Base-by-base conservation (phyloP, 2,797 vertebrate genomes). In the Staurois parvus region DNA sequence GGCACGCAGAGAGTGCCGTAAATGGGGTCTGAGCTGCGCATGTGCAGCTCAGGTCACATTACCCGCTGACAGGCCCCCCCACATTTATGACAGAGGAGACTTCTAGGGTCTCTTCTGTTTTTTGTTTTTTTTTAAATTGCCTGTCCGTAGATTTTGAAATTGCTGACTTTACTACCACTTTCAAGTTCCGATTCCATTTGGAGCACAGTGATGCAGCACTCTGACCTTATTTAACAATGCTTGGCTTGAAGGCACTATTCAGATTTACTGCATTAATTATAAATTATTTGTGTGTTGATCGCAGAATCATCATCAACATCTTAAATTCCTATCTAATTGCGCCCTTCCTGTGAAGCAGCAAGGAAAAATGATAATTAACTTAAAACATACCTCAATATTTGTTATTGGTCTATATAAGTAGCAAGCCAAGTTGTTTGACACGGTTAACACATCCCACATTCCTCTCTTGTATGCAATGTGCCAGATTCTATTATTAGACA, bases 321-420 rank as follows among this genome's bases (percentile, higher is more conserved):
- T 75, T 69, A 29, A 48, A 83, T 87, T 84, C 85, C 81, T 42
- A 10, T 69, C 30, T 83, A 84, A 83, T 84, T 79, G 70, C 32
- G 62, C 62, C 70, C 77, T 87, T 87, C 85, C 76, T 69, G 70
- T 87, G 81, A 69, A 32, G 24, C n/a, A 79, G 24, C 32, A 48
- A 26, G 17, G 42, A 84, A 79, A 83, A 87, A 83, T 87, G 59
- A 59, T 83, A 79, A 87, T 86, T 34, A 86, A 45, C 37, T 45
- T 2, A 9, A 77, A 67, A 59, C 56, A 78, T 86, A 78, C 56
- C 67, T 37, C 24, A 78, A 42, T 82, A 72, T 64, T 59, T 75
- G 52, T 59, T 81, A 30, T 72, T 70, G 24, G 62, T 32, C 70
- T 40, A 72, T 24, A 85, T 79, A 73, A 67, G 52, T 68, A 79